Evolutionary conservation across 1,140 invertebrate species (phyloP), one percentile per base, ranked within the genome.

Genomic region (Zaprionus ornatus): DNA sequence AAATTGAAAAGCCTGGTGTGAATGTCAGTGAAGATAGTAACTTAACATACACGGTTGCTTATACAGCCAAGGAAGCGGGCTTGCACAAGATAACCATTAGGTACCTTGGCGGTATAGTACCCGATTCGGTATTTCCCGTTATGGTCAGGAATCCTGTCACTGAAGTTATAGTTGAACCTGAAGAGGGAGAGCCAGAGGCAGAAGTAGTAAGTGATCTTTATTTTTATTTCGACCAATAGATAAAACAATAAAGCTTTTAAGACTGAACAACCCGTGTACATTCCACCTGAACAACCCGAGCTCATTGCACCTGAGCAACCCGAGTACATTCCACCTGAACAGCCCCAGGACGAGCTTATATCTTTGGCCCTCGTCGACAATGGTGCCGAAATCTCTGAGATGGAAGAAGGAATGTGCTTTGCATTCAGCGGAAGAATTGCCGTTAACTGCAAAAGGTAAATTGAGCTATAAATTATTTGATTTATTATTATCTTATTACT

Each of bases 21-120:
- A 94, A 95, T 70, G 97, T 97, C 91, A 98, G 98, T 92, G 97
- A 97, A 78, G 97, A 98, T 82, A 94, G 96, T 72, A 97, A 97
- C 87, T 93, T 97, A 73, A 98, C 97, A 0, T 98, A 97, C 83
- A 96, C 96, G 12, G 95, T 96, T 37, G 95, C 95, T 0, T 98
- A 98, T 82, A 96, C 96, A 13, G 97, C 97, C 12, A 95, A 94
- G 84, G 93, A 94, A 64, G 97, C 97, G 93, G 97, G 97, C 35
- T 93, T 92, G 27, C 96, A 98, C 86, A 97, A 95, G 86, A 94
- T 97, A 1, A 93, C 93, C 37, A 94, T 97, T 7, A 94, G 94
- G 74, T 97, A 95, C 85, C 94, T 95, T 32, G 96, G 95, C 7
- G 93, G 94, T 48, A 95, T 96, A 90, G 95, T 97, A 56, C 96